Evolutionary conservation across 2,888 invertebrate genomes (phyloP), one percentile per base, ranked within the genome.

Genomic region (Epinotia ramella): DNA sequence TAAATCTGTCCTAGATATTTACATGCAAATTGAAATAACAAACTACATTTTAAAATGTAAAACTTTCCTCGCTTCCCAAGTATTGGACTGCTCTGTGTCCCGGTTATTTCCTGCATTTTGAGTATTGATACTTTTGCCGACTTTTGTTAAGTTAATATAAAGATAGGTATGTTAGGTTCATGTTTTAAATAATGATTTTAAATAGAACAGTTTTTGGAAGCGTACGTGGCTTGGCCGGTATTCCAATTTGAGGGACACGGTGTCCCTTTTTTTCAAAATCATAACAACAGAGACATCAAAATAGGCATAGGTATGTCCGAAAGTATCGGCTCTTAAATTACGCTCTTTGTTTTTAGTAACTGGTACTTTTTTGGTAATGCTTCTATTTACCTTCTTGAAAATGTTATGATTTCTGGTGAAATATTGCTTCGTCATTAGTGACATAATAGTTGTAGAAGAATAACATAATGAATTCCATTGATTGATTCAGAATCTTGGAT

Each of bases 11-110:
- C 33, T 13, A 3, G 73, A 66, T 40, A 62, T 66, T 66, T 40
- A 67, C 33, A 60, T 18, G 63, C n/a, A 20, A 69, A 57, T 40
- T 63, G 68, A 73, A 60, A 68, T 73, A 64, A 62, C 69, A 69
- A 63, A 57, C 57, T 69, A 46, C 57, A 46, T 60, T 66, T 28
- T 44, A 56, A 56, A 40, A 44, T 46, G 49, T 49, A 28, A 60
- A 67, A 73, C 66, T 73, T 67, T 53, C 49, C 49, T 12, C 40
- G 66, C 66, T 73, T 53, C 60, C 4, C 46, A 20, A 59, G 28
- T 69, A 70, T 70, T 59, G 70, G 49, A 33, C 49, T 40, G 13
- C 44, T 46, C 49, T 20, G 28, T 57, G 46, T 40, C 44, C 46
- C n/a, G 7, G 16, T 59, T 73, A 73, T 73, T 73, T 66, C 66